Evolutionary conservation across 2,113 vertebrate species (phyloP), one percentile per base, ranked within the genome.

Genomic region (Coregonus clupeaformis): DNA sequence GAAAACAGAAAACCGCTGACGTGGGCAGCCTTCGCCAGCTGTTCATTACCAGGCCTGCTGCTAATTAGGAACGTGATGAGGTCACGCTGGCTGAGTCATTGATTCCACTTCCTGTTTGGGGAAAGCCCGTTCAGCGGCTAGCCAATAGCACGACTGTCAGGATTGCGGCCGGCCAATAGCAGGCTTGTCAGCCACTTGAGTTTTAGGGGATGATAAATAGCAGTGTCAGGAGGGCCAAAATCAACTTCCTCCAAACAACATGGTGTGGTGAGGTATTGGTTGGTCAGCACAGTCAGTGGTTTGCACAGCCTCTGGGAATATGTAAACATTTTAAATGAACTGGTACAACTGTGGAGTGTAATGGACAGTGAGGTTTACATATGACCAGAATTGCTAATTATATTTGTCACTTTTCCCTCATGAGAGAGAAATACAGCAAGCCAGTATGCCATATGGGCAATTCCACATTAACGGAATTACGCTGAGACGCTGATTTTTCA

Each of bases 31-130:
- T 30, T 59, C 84, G 29, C 90, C 91, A 92, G 90, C 89, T 92
- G 90, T 90, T 92, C 84, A 79, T 91, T 87, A 82, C 75, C 45
- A 62, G 71, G 76, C 86, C 85, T 89, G 86, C 72, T 80, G 87
- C 87, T 90, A 91, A 92, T 91, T 90, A 90, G 86, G 81, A 52
- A 83, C 72, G 78, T 70, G 60, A 88, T 91, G 91, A 92, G 89
- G 87, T 90, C 88, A 91, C 81, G 20, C 81, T 80, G 85, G 77
- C 82, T 72, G 77, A 91, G 79, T 89, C 87, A 87, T 88, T 81
- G 88, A 89, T 91, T 90, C 84, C 87, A 85, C 84, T 88, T 89
- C 89, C 88, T 89, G 86, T 87, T 86, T 83, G 9, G 84, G 77
- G 75, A 85, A 85, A 83, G 49, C 49, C 14, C 12, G 1, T 14